Base-by-base conservation (phyloP, 2,113 vertebrate genomes). In the Nibea coibor region DNA sequence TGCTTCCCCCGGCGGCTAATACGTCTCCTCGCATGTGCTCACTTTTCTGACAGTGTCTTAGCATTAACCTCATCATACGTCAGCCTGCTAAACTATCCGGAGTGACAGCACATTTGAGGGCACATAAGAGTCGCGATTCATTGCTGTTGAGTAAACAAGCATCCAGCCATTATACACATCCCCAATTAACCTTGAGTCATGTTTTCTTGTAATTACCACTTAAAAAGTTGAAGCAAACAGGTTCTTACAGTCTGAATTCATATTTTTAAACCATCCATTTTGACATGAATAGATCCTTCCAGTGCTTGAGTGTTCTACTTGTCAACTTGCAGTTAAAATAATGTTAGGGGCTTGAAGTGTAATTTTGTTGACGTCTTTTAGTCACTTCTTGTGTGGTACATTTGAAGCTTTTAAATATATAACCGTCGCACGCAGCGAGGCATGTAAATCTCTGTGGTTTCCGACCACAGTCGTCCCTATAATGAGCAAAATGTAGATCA, bases 61-160 rank as follows among this genome's bases (percentile, higher is more conserved):
- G 65, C 78, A 79, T 87, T 77, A 90, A 74, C 76, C 73, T 75
- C 83, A 67, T 87, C 86, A 84, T 26, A 72, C 66, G 72, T 88
- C 81, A 78, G 39, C 11, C 58, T 8, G 5, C 39, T 72, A 69
- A 82, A 75, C 78, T 15, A 10, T 64, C 51, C 53, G 47, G 78
- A 82, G 73, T 85, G 87, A 89, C 77, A 42, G 73, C 74, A 17
- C 71, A 45, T 89, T 76, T 53, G 22, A 42, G 56, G 57, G 61
- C 48, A 42, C 26, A 59, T 26, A 75, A 14, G 47, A 75, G 42
- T 47, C 76, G 64, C 54, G 69, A 59, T 56, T 65, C 59, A 58
- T 12, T 15, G 71, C 53, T 43, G 54, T 45, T 69, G 53, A 79
- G 74, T 63, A 70, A 88, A 81, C 70, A 74, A 77, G 78, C 19